Evolutionary conservation across 2,113 vertebrate species (phyloP).

Genomic region (Sialia sialis): DNA sequence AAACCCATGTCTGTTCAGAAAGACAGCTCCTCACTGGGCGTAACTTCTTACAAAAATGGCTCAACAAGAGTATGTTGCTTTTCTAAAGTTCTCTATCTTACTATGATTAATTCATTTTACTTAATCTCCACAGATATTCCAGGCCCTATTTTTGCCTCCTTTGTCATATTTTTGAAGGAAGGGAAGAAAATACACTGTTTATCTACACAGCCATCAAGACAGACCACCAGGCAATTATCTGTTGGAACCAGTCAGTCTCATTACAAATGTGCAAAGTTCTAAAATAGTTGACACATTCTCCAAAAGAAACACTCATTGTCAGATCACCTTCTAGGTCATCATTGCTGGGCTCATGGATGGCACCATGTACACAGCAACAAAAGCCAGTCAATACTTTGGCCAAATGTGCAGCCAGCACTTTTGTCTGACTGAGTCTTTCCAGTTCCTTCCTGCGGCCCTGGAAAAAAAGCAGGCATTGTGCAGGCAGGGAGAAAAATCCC

Average conservation of each 20-base stretch:
- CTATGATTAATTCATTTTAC: background rate
- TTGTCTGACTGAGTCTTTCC: conserved; percentile 7
- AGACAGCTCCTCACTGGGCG: background rate
- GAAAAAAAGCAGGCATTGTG: conserved; percentile 12
- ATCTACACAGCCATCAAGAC: background rate
- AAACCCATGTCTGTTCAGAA: background rate
- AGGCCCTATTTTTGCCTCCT: background rate
- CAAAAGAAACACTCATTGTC: conserved; percentile 14
- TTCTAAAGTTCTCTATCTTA: background rate
- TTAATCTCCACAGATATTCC: background rate
- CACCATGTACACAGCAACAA: background rate
- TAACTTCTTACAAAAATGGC: background rate
- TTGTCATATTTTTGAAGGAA: background rate
- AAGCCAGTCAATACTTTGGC: background rate
- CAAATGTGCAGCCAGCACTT: conserved; percentile 41
- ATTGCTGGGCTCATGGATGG: background rate
- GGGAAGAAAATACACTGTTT: background rate
- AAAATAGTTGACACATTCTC: background rate
- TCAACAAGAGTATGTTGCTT: background rate
- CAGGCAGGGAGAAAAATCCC: background rate
- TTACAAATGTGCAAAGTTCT: background rate
- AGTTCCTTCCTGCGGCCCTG: conserved; percentile 36
- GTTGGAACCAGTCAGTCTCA: background rate
- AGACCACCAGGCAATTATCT: background rate
- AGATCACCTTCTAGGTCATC: conserved; percentile 28